phyloP scores from a whole-genome alignment of 2,888 invertebrate genomes.

The Andrena minutula region DNA sequence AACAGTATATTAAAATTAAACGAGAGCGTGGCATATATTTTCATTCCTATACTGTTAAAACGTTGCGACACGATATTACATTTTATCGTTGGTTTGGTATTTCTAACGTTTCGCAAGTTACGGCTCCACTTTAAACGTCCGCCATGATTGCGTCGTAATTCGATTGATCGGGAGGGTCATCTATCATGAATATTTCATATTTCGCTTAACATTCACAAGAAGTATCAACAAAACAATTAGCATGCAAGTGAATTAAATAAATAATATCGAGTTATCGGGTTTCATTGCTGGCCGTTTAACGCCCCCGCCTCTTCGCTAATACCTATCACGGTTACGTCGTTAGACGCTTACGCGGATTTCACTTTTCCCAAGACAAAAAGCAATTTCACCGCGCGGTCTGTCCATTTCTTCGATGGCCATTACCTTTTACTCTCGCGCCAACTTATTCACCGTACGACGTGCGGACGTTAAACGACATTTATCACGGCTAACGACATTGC shows the following conservation, averaged over 20 bases:
- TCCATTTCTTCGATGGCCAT: conserved; percentile 39
- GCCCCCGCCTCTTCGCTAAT: conserved; percentile 6
- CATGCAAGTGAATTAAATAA: no score
- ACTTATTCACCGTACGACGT: conserved; percentile 9
- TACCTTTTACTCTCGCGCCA: conserved; percentile 52
- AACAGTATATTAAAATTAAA: no score
- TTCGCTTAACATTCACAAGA: background rate
- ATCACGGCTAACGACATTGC: background rate
- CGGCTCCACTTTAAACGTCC: background rate
- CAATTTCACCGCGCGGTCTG: conserved; percentile 63
- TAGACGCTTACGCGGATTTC: conserved; percentile 66
- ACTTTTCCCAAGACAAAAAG: conserved; percentile 72
- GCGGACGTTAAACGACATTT: conserved; percentile 13
- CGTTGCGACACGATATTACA: background rate
- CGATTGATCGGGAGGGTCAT: background rate
- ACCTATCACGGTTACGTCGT: conserved; percentile 54
- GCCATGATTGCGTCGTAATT: conserved; percentile 14
- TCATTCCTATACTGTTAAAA: no score
- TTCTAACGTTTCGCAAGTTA: background rate
- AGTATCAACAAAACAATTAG: no score
- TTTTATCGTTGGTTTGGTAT: background rate
- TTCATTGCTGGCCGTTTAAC: background rate
- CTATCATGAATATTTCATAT: background rate
- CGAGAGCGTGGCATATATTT: no score
- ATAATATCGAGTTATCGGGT: background rate